Evolutionary conservation across 2,797 vertebrate genomes (phyloP).

Genomic region (Gallinago solitaria): DNA sequence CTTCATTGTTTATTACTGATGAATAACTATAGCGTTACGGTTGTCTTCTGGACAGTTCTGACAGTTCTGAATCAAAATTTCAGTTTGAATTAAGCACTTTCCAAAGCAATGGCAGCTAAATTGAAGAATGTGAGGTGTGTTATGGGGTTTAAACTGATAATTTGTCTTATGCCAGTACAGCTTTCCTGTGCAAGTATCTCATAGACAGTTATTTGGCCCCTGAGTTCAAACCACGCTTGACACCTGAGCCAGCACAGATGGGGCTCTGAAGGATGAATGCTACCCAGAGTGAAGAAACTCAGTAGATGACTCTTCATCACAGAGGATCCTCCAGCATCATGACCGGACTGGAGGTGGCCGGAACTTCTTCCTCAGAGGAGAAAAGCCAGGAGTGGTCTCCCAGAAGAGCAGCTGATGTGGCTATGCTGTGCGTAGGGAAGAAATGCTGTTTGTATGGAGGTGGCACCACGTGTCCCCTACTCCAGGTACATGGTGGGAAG

Average conservation of each 20-base stretch:
- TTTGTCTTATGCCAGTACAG: not conserved
- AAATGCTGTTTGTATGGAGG: fast-evolving
- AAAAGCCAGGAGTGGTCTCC: not conserved
- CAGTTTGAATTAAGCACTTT: not conserved
- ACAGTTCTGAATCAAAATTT: too few species aligned
- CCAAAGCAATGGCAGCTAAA: not conserved
- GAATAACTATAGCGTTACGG: not conserved
- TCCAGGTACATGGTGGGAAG: fast-evolving
- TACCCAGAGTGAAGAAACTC: fast-evolving
- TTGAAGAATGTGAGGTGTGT: not conserved
- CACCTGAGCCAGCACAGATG: not conserved
- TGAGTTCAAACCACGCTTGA: not conserved
- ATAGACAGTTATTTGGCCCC: not conserved
- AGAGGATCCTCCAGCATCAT: not conserved
- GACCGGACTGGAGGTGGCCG: not conserved
- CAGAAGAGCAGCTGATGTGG: fast-evolving
- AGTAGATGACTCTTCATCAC: fast-evolving
- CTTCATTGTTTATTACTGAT: not conserved
- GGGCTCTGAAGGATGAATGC: not conserved
- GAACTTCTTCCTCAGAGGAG: fast-evolving
- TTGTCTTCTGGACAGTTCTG: not conserved
- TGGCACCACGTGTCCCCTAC: not conserved
- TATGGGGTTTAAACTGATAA: not conserved
- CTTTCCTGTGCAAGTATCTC: not conserved
- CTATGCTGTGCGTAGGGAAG: fast-evolving